Conservation (phyloP, 2,888 invertebrate species). For the Agonopterix heracliana region DNA sequence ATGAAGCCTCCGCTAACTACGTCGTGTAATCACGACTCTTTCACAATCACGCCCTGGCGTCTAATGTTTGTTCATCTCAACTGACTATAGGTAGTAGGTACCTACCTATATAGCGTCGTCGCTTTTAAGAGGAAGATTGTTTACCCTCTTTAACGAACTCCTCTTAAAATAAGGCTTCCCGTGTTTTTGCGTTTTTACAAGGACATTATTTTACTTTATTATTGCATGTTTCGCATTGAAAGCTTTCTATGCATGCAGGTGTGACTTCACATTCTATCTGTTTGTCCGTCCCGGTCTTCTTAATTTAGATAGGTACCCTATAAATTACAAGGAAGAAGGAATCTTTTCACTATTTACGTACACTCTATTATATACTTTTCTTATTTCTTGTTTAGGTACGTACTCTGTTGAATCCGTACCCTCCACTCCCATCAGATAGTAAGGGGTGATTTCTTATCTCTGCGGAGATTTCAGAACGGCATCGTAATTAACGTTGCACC, state of each 20-base stretch:
- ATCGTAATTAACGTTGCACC: conserved; percentile 62
- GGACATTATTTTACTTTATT: no score
- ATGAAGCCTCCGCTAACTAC: conserved; percentile 67
- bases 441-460: conserved; percentile 14
- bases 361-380: neutral
- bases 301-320: no score
- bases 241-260: no score
- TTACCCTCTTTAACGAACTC: conserved; percentile 26
- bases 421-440: no score
- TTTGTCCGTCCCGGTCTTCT: no score
- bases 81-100: conserved; percentile 17
- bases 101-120: neutral
- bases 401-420: no score
- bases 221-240: no score
- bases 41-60: conserved; percentile 55
- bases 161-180: conserved; percentile 9
- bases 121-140: conserved; percentile 16
- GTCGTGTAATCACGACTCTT: conserved; percentile 57
- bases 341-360: no score
- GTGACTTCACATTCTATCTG: no score
- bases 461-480: conserved; percentile 25
- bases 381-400: no score
- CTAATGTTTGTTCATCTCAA: conserved; percentile 36
- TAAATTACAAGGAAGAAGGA: no score
- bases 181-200: neutral